A percentile compares a stretch with the other conserved stretches of the same genome.
These are phyloP conservation scores for Heteromormyrus szaboi DNA, from an alignment of 2,797 vertebrate species.

Conservation along the genomic window DNA sequence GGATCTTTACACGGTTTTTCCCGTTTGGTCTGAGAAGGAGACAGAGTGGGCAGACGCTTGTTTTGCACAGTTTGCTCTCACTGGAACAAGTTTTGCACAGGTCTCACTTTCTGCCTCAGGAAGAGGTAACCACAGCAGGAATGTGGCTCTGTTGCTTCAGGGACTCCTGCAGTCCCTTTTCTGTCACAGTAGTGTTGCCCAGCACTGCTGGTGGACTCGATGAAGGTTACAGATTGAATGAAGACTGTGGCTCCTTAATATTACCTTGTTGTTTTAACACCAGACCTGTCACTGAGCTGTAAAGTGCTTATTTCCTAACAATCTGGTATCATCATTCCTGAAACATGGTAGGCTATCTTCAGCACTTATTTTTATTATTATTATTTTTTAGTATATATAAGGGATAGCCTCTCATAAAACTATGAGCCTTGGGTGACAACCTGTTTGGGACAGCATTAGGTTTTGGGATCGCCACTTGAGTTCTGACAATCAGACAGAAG, in stretches of 20 bases:
- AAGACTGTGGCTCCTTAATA: not conserved
- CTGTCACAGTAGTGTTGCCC: not conserved
- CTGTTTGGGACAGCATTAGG: not conserved
- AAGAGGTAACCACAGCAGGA: not conserved
- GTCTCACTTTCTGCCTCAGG: not conserved
- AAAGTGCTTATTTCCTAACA: constrained; percentile 16
- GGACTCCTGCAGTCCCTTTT: not conserved
- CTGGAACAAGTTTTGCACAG: not conserved
- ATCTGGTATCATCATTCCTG: not conserved
- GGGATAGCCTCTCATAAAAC: not conserved
- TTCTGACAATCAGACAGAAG: not conserved
- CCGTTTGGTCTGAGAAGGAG: not conserved
- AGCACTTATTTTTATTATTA: not conserved
- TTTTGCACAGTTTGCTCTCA: not conserved
- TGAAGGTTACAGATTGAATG: constrained; percentile 7
- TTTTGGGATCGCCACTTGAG: not conserved
- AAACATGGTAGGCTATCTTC: not conserved
- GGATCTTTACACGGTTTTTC: not conserved
- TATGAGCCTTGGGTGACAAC: not conserved
- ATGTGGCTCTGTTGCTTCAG: not conserved
- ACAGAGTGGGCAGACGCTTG: not conserved
- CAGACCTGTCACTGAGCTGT: constrained; percentile 1
- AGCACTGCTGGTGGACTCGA: not conserved
- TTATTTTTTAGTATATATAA: not conserved
- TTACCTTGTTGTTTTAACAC: not conserved